phyloP scores from a whole-genome alignment of 2,888 invertebrate genomes.

The Ennomos erosarius region DNA sequence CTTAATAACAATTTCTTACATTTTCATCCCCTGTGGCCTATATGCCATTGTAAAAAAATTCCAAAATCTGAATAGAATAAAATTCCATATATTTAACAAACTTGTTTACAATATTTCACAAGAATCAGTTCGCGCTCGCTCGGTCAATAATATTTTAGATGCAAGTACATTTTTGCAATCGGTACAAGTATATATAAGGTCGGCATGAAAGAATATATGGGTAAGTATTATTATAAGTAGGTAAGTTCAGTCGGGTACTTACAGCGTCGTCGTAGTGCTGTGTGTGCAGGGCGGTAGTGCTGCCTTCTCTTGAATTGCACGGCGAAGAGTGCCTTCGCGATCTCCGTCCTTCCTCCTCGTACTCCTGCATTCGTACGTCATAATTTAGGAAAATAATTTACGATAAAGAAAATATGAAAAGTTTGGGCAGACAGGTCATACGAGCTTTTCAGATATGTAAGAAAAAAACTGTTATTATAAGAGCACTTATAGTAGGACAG shows the following conservation, averaged over 20 bases:
- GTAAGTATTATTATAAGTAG: background rate
- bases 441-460: background rate
- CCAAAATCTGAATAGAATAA: too few relatives aligned
- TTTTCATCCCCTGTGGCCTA: too few relatives aligned
- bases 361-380: conserved; percentile 82
- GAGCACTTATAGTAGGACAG: conserved; percentile 9
- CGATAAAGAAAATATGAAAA: background rate
- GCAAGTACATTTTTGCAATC: too few relatives aligned
- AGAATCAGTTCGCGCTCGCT: too few relatives aligned
- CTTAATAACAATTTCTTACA: too few relatives aligned
- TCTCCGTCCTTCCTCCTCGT: conserved; percentile 86
- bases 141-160: too few relatives aligned
- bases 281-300: conserved; percentile 86
- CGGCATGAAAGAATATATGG: too few relatives aligned
- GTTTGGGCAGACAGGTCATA: background rate
- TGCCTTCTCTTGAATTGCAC: conserved; percentile 88
- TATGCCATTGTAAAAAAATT: too few relatives aligned
- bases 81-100: too few relatives aligned
- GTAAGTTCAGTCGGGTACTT: conserved; percentile 61
- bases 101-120: too few relatives aligned
- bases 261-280: conserved; percentile 87
- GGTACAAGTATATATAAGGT: too few relatives aligned
- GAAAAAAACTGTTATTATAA: background rate
- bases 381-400: conserved; percentile 5
- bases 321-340: conserved; percentile 89